phyloP scores from a whole-genome alignment of 23 tunicate species.

The Ascidia mentula region DNA sequence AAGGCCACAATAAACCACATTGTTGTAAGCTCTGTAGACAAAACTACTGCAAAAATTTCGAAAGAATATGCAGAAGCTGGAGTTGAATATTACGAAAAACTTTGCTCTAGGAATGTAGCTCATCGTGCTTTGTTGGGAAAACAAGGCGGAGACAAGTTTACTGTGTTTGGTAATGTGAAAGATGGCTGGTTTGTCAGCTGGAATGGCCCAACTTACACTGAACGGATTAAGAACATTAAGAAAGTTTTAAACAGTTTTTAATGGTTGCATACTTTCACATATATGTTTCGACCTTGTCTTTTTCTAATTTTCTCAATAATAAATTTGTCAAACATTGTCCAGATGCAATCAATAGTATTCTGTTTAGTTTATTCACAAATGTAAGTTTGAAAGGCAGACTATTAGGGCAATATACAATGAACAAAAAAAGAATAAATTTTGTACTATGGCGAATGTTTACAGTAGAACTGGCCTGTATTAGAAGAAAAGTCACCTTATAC shows the following conservation, averaged over 20 bases:
- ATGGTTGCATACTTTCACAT: not conserved
- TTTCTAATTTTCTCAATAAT: not conserved
- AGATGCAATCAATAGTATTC: too few species aligned
- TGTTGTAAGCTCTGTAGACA: slow-evolving; percentile 38
- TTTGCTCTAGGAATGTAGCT: slow-evolving; percentile 40
- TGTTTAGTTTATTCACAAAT: too few species aligned
- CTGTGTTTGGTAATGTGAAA: slow-evolving; percentile 50
- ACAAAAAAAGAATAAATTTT: too few species aligned
- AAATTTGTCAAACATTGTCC: not conserved
- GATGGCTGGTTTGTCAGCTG: slow-evolving; percentile 44
- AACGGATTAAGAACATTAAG: slow-evolving; percentile 21
- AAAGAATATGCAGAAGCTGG: slow-evolving; percentile 76
- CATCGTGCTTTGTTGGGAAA: slow-evolving; percentile 55
- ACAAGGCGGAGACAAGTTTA: slow-evolving; percentile 62
- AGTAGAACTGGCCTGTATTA: too few species aligned
- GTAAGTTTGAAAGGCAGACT: too few species aligned
- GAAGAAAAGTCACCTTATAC: too few species aligned
- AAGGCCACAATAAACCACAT: slow-evolving; percentile 26
- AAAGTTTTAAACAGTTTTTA: slow-evolving; percentile 13
- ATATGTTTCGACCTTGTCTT: not conserved
- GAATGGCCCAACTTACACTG: slow-evolving; percentile 50
- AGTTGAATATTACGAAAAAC: slow-evolving; percentile 58
- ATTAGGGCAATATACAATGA: too few species aligned
- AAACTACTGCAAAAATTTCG: slow-evolving; percentile 67
- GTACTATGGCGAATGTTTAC: too few species aligned